Percentiles rank a stretch among this genome's conserved stretches.
Evolutionary conservation across 2,888 invertebrate genomes (phyloP).

Genomic region (Choristoneura rosaceana): DNA sequence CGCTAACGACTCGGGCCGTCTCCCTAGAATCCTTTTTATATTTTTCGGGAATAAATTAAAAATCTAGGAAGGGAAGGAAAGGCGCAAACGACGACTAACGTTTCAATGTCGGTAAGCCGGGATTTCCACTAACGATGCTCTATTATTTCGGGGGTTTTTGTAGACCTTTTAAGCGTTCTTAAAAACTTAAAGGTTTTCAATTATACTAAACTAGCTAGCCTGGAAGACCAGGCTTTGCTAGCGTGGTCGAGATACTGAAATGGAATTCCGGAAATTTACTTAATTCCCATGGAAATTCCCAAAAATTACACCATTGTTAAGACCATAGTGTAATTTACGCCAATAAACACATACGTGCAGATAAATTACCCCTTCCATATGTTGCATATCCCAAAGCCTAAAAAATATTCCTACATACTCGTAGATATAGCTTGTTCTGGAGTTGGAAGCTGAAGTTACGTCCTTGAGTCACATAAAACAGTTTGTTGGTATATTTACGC

Average conservation of each 20-base stretch:
- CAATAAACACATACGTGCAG: too few species aligned
- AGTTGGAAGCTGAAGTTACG: neutral
- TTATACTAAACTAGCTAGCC: neutral
- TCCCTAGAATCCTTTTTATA: constrained; percentile 83
- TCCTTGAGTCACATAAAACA: neutral
- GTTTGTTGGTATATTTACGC: neutral
- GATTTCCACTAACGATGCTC: constrained; percentile 52
- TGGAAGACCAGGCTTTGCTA: too few species aligned
- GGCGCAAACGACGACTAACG: constrained; percentile 73
- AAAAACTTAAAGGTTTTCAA: constrained; percentile 16
- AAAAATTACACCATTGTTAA: too few species aligned
- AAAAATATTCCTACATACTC: too few species aligned
- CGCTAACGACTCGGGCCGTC: constrained; percentile 80
- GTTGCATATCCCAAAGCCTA: too few species aligned
- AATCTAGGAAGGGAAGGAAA: constrained; percentile 67
- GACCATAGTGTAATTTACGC: too few species aligned
- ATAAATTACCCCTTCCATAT: too few species aligned
- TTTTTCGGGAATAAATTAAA: constrained; percentile 83
- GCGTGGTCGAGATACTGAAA: too few species aligned
- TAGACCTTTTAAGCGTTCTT: constrained; percentile 46
- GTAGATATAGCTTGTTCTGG: neutral
- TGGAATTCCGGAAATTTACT: too few species aligned
- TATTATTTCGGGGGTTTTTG: constrained; percentile 38
- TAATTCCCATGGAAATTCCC: too few species aligned
- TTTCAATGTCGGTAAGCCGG: constrained; percentile 69